Evolutionary conservation across 2,888 invertebrate genomes (phyloP).

Genomic region (Sarcophaga carnaria): DNA sequence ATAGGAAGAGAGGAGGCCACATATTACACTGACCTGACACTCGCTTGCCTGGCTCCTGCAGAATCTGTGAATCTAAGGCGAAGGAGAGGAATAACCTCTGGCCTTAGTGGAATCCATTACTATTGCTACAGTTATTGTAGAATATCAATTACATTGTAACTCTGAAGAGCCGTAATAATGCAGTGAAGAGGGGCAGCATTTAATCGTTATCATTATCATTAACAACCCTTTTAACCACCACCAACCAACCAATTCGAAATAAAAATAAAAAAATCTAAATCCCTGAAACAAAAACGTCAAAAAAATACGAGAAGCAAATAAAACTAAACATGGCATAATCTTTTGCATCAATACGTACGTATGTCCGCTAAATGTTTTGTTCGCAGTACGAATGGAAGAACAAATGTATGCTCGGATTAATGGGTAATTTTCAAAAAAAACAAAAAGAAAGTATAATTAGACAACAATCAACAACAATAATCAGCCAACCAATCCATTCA

Average conservation of each 20-base stretch:
- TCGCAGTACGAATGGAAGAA: not conserved
- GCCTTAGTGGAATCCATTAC: no score
- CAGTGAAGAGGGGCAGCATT: not conserved
- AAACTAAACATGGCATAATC: slow-evolving; percentile 37
- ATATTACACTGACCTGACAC: no score
- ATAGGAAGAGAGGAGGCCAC: no score
- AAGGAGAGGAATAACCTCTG: no score
- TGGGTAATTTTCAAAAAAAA: not conserved
- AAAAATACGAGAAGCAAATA: not conserved
- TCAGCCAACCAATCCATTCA: not conserved
- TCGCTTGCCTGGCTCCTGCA: no score
- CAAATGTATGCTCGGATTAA: not conserved
- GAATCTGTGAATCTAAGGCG: no score
- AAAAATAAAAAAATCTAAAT: slow-evolving; percentile 8
- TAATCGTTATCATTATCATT: slow-evolving; percentile 10
- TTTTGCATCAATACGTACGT: slow-evolving; percentile 18
- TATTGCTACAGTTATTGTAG: not conserved
- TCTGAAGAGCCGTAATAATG: not conserved
- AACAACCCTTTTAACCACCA: slow-evolving; percentile 46
- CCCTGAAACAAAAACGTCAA: not conserved
- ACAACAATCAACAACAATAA: slow-evolving; percentile 21
- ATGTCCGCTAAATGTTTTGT: slow-evolving; percentile 35
- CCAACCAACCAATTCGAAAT: slow-evolving; percentile 16
- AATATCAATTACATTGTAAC: slow-evolving; percentile 45
- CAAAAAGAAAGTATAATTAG: slow-evolving; percentile 38